These are phyloP conservation scores for Linhomoeus sp. DNA, from an alignment of 2,888 invertebrate species.

Conservation along the genomic window DNA sequence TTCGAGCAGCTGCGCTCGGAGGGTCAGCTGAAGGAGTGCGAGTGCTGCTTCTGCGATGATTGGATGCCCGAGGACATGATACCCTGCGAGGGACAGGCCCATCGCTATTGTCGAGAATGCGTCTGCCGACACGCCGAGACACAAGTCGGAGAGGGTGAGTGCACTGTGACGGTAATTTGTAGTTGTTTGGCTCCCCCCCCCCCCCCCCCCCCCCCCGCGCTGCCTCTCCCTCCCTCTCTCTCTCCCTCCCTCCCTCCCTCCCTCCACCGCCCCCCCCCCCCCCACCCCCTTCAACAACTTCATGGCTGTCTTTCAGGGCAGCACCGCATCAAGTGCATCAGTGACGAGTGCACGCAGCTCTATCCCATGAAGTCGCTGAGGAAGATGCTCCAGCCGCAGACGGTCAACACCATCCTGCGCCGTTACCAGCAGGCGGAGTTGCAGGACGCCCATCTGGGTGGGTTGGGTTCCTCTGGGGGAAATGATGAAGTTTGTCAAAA, in stretches of 20 bases:
- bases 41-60: slow-evolving; percentile 20
- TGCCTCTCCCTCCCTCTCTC: too few species aligned
- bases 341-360: not conserved
- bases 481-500: too few species aligned
- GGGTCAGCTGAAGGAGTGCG: slow-evolving; percentile 35
- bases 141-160: not conserved
- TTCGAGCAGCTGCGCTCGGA: slow-evolving; percentile 26
- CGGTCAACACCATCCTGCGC: not conserved
- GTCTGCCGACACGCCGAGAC: not conserved
- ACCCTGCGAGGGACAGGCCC: not conserved
- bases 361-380: not conserved
- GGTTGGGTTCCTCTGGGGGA: too few species aligned
- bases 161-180: not conserved
- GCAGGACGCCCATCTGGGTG: not conserved
- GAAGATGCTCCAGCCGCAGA: not conserved
- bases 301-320: not conserved
- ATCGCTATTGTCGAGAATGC: not conserved
- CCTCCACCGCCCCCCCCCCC: not conserved
- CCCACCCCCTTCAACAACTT: too few species aligned
- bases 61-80: not conserved
- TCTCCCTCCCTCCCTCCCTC: too few species aligned
- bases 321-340: not conserved
- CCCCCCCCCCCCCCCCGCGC: not conserved
- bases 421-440: not conserved
- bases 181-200: not conserved